These are phyloP conservation scores for Neoseiulus cucumeris DNA, from an alignment of 1,140 invertebrate genomes.

Conservation along the genomic window DNA sequence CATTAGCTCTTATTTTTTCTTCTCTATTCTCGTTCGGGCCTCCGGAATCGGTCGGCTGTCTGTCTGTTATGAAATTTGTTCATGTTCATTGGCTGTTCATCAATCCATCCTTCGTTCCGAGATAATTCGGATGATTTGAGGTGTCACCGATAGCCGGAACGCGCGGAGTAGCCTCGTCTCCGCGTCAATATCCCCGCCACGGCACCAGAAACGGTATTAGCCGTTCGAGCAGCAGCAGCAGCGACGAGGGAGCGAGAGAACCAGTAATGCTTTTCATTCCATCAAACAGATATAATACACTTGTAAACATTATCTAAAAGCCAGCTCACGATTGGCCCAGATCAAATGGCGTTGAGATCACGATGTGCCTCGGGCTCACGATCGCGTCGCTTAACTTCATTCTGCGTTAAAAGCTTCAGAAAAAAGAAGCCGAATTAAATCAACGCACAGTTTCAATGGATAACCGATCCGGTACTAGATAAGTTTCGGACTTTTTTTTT, in stretches of 20 bases:
- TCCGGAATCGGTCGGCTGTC: too few species aligned
- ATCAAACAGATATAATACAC: background rate
- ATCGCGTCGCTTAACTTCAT: too few species aligned
- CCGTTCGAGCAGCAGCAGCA: background rate
- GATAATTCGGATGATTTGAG: background rate
- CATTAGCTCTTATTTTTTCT: too few species aligned
- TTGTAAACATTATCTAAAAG: conserved; percentile 11
- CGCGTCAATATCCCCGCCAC: too few species aligned
- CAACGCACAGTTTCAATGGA: background rate
- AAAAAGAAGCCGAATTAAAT: background rate
- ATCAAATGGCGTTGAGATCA: conserved; percentile 5
- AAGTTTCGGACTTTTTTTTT: background rate
- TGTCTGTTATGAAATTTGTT: background rate
- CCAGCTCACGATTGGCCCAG: conserved; percentile 4
- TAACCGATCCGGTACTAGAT: background rate
- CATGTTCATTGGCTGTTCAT: background rate
- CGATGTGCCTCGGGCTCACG: background rate
- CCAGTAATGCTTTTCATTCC: background rate
- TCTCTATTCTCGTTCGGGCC: too few species aligned
- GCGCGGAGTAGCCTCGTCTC: too few species aligned
- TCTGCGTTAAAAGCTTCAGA: too few species aligned
- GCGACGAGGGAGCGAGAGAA: background rate
- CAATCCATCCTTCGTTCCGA: background rate
- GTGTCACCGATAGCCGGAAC: background rate
- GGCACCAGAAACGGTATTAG: background rate